Evolutionary conservation across 2,888 invertebrate genomes (phyloP), one percentile per base, ranked within the genome.

Genomic region (Drosophila barbarae): DNA sequence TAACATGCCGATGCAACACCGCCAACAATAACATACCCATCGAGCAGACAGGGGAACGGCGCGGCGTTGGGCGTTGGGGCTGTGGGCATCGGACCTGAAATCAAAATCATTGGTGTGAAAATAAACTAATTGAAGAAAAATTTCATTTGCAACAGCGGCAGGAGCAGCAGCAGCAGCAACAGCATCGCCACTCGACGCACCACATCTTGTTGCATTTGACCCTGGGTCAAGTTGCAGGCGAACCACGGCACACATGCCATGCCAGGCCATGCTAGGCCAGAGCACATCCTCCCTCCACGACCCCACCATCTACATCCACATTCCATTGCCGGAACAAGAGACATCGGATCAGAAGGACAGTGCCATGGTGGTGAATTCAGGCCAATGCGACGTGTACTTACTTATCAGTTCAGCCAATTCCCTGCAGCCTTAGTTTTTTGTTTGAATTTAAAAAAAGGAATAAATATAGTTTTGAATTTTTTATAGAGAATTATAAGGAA

Each of bases 51-150:
- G 21, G 38, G 32, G 23, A 23, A 23, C 23, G 5, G n/a, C 18
- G 18, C 12, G 12, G 18, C 30, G 46, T 8, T 38, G 30, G 32
- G 23, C 7, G 36, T 50, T 28, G 49, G 38, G 55, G 30, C 36
- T 30, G 46, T 49, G 56, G 47, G 44, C 69, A 69, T 55, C 65
- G 66, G 71, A 69, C 46, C 57, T 73, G 84, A 76, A 80, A 80
- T 80, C 79, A 84, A 79, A 81, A 79, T 75, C 81, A 84, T 81
- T 79, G 77, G 82, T 74, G 84, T 84, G 84, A 82, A 82, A 84
- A 82, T 82, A 82, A 82, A 84, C 81, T 82, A 84, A 82, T 84
- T 82, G 84, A 84, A 82, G 82, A 82, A 84, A 79, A 81, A 79
- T 80, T 81, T 73, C 78, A 81, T 78, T 78, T 79, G 66, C 78